These are phyloP conservation scores for Capitulum mitella DNA, from an alignment of 2,888 invertebrate genomes.

Conservation along the genomic window DNA sequence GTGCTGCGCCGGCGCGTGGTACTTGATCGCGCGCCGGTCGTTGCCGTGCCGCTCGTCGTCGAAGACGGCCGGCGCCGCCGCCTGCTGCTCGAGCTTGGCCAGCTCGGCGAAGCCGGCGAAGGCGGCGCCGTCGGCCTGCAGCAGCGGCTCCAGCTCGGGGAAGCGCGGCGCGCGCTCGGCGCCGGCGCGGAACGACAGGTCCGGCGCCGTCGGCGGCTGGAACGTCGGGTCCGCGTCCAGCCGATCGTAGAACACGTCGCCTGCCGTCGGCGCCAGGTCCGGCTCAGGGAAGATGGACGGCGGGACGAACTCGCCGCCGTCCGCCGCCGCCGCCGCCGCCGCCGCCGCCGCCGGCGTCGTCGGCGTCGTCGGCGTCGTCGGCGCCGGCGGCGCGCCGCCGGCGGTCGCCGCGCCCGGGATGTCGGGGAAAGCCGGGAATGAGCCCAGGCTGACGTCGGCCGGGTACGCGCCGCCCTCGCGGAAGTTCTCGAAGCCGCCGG, in stretches of 20 bases:
- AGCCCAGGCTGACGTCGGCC: not conserved
- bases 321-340: not conserved
- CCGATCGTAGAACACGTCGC: not conserved
- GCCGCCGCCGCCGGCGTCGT: not conserved
- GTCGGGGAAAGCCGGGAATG: not conserved
- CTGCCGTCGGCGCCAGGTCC: not conserved
- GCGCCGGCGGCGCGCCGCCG: not conserved
- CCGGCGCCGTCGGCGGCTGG: slow-evolving; percentile 50
- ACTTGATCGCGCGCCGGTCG: not conserved
- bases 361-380: not conserved
- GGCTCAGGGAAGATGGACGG: not conserved
- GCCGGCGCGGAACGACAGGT: slow-evolving; percentile 55
- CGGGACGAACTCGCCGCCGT: not conserved
- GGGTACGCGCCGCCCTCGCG: not conserved
- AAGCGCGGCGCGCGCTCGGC: slow-evolving; percentile 58
- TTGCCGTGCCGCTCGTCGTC: not conserved
- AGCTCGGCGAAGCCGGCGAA: slow-evolving; percentile 37
- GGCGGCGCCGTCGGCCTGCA: slow-evolving; percentile 34
- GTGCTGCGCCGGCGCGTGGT: not conserved
- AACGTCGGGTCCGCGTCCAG: not conserved
- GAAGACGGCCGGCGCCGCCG: not conserved
- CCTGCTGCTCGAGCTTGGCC: slow-evolving; percentile 37
- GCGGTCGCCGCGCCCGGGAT: not conserved
- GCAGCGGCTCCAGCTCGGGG: slow-evolving; percentile 41
- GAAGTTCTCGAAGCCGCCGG: not conserved